Conservation (phyloP, 2,888 invertebrate genomes). For the Drosophila barbarae region DNA sequence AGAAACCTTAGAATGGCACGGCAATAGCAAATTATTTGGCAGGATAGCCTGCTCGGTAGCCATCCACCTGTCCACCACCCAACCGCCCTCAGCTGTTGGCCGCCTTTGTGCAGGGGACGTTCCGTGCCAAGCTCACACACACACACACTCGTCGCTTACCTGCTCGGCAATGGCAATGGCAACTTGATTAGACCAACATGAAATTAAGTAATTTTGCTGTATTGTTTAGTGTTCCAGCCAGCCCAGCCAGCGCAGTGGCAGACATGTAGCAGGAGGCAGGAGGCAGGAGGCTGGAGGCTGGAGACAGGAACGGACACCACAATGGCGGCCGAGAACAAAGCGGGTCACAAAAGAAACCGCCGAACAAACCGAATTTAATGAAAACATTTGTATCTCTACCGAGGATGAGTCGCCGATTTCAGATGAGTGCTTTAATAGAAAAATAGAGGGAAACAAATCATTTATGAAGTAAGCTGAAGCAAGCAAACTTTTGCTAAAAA, state of each 20-base stretch:
- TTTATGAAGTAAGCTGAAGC: neutral
- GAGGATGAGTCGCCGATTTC: slow-evolving; percentile 25
- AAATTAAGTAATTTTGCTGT: slow-evolving; percentile 72
- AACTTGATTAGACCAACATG: slow-evolving; percentile 76
- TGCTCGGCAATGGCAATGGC: slow-evolving; percentile 66
- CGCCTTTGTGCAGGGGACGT: slow-evolving; percentile 57
- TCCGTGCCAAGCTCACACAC: slow-evolving; percentile 47
- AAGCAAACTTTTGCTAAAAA: slow-evolving; percentile 10
- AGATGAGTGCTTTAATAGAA: slow-evolving; percentile 1
- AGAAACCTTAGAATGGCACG: slow-evolving; percentile 52
- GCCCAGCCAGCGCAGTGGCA: slow-evolving; percentile 13
- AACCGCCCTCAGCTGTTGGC: slow-evolving; percentile 33
- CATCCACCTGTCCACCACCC: slow-evolving; percentile 23
- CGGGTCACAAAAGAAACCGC: slow-evolving; percentile 41
- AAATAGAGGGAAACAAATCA: slow-evolving; percentile 17
- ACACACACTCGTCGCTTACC: slow-evolving; percentile 30
- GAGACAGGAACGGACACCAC: slow-evolving; percentile 36
- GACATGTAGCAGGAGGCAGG: neutral
- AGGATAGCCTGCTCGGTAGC: slow-evolving; percentile 29
- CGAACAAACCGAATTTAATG: slow-evolving; percentile 48
- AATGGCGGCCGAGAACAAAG: slow-evolving; percentile 48
- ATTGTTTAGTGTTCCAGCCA: slow-evolving; percentile 64
- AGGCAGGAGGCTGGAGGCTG: too few relatives aligned
- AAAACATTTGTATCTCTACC: slow-evolving; percentile 42
- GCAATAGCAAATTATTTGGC: slow-evolving; percentile 52